A percentile compares a stretch with the other conserved stretches of the same genome.
phyloP scores from a whole-genome alignment of 2,888 invertebrate genomes.

The Lepidonotus clava region DNA sequence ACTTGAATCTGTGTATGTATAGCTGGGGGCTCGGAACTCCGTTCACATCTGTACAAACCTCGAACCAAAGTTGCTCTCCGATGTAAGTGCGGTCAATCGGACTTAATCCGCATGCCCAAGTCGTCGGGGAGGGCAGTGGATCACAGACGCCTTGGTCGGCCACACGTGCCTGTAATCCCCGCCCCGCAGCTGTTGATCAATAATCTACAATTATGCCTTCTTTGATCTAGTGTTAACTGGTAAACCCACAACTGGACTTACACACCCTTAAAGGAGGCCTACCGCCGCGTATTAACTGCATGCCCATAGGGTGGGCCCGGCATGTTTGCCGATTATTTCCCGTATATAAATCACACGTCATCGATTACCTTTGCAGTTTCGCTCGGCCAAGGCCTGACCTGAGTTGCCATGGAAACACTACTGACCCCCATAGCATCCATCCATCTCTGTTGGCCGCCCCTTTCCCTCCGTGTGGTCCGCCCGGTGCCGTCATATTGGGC shows the following conservation, averaged over 20 bases:
- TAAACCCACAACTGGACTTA: too few species aligned
- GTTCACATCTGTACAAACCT: too few species aligned
- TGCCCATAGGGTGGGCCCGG: neutral
- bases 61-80: too few species aligned
- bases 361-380: slow-evolving; percentile 8
- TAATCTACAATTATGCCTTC: neutral
- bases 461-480: neutral
- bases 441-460: neutral
- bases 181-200: neutral
- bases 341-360: slow-evolving; percentile 19
- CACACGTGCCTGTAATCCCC: neutral
- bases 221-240: neutral
- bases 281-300: neutral
- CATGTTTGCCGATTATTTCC: neutral
- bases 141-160: neutral
- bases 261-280: too few species aligned
- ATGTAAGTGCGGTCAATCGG: too few species aligned
- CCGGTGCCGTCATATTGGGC: neutral
- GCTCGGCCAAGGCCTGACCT: neutral
- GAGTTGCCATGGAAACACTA: slow-evolving; percentile 7
- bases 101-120: too few species aligned
- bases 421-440: slow-evolving; percentile 27
- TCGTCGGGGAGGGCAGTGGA: too few species aligned
- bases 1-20: too few species aligned
- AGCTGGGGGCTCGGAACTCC: too few species aligned